These are phyloP conservation scores for Drosophila pseudoobscura DNA, from an alignment of 1,140 invertebrate genomes.

Conservation along the genomic window DNA sequence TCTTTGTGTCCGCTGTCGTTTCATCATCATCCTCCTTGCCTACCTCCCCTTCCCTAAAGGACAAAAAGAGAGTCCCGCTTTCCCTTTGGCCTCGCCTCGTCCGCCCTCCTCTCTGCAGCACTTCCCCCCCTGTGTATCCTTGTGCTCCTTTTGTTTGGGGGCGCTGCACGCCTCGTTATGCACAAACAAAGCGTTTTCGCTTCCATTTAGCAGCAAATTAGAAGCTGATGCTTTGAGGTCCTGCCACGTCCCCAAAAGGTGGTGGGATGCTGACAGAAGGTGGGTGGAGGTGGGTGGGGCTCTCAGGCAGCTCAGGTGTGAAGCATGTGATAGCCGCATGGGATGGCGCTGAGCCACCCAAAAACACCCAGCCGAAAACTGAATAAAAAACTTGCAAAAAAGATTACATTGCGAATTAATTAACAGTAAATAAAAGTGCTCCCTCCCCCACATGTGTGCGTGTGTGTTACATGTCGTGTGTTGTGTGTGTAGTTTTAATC, in stretches of 20 bases:
- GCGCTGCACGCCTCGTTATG: conserved; percentile 74
- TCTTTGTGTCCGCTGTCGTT: background rate
- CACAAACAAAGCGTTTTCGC: conserved; percentile 73
- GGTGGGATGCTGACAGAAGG: background rate
- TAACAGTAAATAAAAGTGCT: conserved; percentile 50
- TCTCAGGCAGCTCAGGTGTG: conserved; percentile 6
- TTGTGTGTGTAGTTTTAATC: conserved; percentile 15
- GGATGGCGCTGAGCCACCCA: too few relatives aligned
- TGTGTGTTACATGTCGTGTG: background rate
- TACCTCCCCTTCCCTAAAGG: background rate
- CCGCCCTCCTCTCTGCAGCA: background rate
- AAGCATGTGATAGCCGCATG: background rate
- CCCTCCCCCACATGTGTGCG: background rate
- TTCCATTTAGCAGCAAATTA: conserved; percentile 78
- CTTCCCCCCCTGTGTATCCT: conserved; percentile 10
- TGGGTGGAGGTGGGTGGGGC: too few relatives aligned
- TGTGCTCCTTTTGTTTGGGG: conserved; percentile 62
- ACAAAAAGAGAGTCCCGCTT: conserved; percentile 14
- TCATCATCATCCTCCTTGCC: conserved; percentile 7
- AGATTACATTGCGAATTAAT: conserved; percentile 58
- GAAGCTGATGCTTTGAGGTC: conserved; percentile 54
- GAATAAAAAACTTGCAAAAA: conserved; percentile 4
- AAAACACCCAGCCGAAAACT: conserved; percentile 1
- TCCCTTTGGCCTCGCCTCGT: too few relatives aligned
- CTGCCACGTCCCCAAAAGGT: conserved; percentile 27